Evolutionary conservation across 2,888 invertebrate genomes (phyloP).

Genomic region (Spisula subtruncata): DNA sequence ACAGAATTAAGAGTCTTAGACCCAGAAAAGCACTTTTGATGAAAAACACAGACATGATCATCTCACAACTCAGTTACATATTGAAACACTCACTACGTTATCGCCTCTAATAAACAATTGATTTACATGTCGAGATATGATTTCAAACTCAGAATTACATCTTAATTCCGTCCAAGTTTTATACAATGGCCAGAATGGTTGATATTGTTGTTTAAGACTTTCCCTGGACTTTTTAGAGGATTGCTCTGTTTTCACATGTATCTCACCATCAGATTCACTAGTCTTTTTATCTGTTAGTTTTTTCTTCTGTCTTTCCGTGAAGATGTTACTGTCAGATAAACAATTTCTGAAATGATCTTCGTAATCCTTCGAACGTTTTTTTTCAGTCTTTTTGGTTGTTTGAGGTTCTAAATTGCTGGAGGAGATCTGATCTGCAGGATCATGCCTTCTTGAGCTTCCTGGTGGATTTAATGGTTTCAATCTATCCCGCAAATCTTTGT

Average conservation of each 20-base stretch:
- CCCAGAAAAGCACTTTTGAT: too few relatives aligned
- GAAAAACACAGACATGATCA: too few relatives aligned
- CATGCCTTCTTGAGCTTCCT: background rate
- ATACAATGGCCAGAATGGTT: constrained; percentile 65
- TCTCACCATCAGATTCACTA: constrained; percentile 42
- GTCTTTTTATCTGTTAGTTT: constrained; percentile 26
- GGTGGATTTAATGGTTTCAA: background rate
- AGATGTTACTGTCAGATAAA: constrained; percentile 43
- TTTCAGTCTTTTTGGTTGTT: background rate
- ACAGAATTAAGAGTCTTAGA: too few relatives aligned
- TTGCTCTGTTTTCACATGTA: background rate
- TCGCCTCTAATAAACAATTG: constrained; percentile 88
- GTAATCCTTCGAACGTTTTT: constrained; percentile 22
- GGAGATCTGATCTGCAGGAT: background rate
- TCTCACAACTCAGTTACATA: constrained; percentile 35
- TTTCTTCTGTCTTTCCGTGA: constrained; percentile 27
- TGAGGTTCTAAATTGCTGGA: background rate
- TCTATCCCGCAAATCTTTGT: too few relatives aligned
- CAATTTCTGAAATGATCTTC: constrained; percentile 35
- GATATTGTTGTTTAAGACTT: constrained; percentile 24
- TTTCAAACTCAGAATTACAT: constrained; percentile 66
- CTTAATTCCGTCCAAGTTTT: constrained; percentile 66
- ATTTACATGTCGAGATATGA: constrained; percentile 85
- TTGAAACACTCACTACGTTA: constrained; percentile 86
- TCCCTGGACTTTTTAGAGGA: background rate